These are phyloP conservation scores for Probaryconus sp. DNA, from an alignment of 1,140 invertebrate genomes.

Conservation along the genomic window DNA sequence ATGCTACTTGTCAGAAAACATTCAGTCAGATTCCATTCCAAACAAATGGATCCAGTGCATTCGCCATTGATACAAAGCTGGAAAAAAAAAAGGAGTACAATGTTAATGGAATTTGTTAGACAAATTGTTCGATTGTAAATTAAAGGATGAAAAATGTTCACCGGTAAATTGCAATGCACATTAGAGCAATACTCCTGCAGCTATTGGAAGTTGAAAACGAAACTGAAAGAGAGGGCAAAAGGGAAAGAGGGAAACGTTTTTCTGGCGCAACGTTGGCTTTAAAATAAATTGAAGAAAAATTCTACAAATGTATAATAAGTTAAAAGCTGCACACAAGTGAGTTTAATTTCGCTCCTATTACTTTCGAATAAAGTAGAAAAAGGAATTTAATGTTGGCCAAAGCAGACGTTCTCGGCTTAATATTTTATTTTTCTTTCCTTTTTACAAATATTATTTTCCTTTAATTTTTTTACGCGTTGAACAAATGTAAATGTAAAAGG, in stretches of 20 bases:
- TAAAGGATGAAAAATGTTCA: not conserved
- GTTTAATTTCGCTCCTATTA: conserved; percentile 2
- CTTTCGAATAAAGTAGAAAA: no score
- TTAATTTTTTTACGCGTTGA: no score
- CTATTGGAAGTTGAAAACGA: not conserved
- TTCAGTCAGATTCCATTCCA: conserved; percentile 95
- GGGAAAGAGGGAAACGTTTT: not conserved
- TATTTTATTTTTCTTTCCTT: no score
- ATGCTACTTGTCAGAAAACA: conserved; percentile 95
- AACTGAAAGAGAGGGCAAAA: not conserved
- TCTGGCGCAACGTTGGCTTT: not conserved
- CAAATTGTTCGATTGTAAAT: not conserved
- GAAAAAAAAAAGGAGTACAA: conserved; percentile 69
- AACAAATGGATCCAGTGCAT: conserved; percentile 96
- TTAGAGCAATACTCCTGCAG: conserved; percentile 2
- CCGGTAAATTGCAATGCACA: not conserved
- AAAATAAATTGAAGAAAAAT: conserved; percentile 22
- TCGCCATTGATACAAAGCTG: conserved; percentile 95
- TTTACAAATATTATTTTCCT: no score
- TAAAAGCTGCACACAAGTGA: conserved; percentile 12
- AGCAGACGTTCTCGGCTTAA: no score
- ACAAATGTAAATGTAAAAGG: no score
- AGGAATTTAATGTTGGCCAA: no score
- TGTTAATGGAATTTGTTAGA: conserved; percentile 8
- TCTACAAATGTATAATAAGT: conserved; percentile 17